These are phyloP conservation scores for Drosophila tripunctata DNA, from an alignment of 2,888 invertebrate species.

Conservation along the genomic window DNA sequence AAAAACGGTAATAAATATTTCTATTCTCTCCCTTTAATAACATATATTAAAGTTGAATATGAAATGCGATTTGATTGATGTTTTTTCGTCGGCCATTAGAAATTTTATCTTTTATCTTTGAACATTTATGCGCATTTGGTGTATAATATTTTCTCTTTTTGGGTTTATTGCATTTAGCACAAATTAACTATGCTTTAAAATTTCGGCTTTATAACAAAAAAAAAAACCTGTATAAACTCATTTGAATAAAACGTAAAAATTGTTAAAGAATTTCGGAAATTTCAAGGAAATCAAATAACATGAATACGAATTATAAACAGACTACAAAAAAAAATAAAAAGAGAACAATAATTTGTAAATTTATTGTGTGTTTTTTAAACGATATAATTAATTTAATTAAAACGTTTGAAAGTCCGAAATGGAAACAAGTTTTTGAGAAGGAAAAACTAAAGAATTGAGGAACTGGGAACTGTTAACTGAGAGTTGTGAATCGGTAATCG, in stretches of 20 bases:
- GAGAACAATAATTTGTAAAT: constrained; percentile 17
- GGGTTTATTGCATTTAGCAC: constrained; percentile 18
- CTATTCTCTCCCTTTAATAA: constrained; percentile 16
- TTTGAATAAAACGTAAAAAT: constrained; percentile 13
- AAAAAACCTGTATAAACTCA: constrained; percentile 8
- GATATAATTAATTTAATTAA: constrained; percentile 36
- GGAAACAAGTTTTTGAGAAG: constrained; percentile 38
- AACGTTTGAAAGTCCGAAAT: constrained; percentile 16
- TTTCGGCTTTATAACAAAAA: not conserved
- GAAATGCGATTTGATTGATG: constrained; percentile 22
- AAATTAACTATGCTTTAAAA: constrained; percentile 17
- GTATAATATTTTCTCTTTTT: constrained; percentile 20
- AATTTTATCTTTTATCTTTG: constrained; percentile 19
- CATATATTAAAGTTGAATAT: constrained; percentile 2
- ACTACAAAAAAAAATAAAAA: not conserved
- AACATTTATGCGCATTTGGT: constrained; percentile 15
- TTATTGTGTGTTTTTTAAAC: constrained; percentile 11
- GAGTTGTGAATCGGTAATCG: not conserved
- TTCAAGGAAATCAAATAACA: constrained; percentile 12
- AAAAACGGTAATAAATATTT: constrained; percentile 4
- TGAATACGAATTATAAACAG: not conserved
- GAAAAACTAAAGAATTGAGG: constrained; percentile 11
- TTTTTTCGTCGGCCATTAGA: constrained; percentile 5
- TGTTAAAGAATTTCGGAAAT: constrained; percentile 7
- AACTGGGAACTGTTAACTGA: not conserved